Percentiles rank a stretch among this genome's conserved stretches.
phyloP scores from a whole-genome alignment of 2,888 invertebrate genomes.

The Erebia epiphron region DNA sequence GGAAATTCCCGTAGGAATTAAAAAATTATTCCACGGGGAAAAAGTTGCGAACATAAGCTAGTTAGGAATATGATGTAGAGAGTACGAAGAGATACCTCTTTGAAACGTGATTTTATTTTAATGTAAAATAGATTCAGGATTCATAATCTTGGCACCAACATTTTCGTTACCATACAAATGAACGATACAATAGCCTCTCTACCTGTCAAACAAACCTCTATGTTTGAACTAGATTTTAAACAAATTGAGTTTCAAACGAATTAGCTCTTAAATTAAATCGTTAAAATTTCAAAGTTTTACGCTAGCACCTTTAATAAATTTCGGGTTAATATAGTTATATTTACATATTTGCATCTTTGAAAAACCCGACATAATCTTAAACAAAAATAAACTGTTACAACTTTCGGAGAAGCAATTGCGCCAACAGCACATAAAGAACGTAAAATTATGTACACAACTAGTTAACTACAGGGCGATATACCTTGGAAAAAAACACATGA shows the following conservation, averaged over 20 bases:
- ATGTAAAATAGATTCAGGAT: neutral
- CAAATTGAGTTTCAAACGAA: neutral
- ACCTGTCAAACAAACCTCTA: neutral
- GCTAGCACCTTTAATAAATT: neutral
- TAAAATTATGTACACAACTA: neutral
- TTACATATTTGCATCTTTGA: conserved; percentile 5
- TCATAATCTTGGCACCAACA: neutral
- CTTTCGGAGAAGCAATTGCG: neutral
- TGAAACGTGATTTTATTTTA: neutral
- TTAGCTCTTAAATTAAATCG: neutral
- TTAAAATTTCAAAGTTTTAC: neutral
- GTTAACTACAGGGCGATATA: neutral
- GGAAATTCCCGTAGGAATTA: too few species aligned
- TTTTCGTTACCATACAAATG: neutral
- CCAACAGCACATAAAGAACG: conserved; percentile 4
- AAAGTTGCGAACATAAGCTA: too few species aligned
- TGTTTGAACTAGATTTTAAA: neutral
- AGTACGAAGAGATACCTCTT: neutral
- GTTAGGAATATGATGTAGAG: too few species aligned
- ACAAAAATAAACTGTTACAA: neutral
- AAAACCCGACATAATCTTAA: conserved; percentile 1
- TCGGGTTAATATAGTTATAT: neutral
- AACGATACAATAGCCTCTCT: neutral
- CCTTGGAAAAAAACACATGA: too few species aligned
- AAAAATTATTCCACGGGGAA: too few species aligned